Evolutionary conservation across 2,113 vertebrate species (phyloP).

Genomic region (Scortum barcoo): DNA sequence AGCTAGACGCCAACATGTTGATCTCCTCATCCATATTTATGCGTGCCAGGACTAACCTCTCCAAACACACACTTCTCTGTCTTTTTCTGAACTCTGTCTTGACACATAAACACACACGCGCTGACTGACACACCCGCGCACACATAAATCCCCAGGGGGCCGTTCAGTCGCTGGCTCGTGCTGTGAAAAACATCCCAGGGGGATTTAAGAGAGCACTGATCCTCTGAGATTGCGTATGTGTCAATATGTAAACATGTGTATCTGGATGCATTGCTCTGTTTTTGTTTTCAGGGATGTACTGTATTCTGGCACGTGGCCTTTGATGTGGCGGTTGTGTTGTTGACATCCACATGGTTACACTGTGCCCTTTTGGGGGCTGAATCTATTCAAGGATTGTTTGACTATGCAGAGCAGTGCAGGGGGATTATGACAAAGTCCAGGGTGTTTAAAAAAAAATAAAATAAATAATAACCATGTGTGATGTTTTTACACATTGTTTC

Average conservation of each 20-base stretch:
- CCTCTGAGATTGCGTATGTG: slow-evolving; percentile 69
- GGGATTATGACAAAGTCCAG: slow-evolving; percentile 53
- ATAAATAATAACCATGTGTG: slow-evolving; percentile 51
- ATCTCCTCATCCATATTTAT: slow-evolving; percentile 35
- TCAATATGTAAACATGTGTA: slow-evolving; percentile 77
- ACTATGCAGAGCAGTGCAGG: slow-evolving; percentile 48
- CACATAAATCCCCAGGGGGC: slow-evolving; percentile 50
- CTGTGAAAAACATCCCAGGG: slow-evolving; percentile 76
- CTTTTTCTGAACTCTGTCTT: slow-evolving; percentile 22
- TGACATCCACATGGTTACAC: slow-evolving; percentile 50
- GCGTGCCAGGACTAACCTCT: slow-evolving; percentile 26
- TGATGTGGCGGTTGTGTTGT: slow-evolving; percentile 61
- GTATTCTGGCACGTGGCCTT: slow-evolving; percentile 50
- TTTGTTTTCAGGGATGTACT: slow-evolving; percentile 67
- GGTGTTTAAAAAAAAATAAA: slow-evolving; percentile 30
- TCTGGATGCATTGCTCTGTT: slow-evolving; percentile 68
- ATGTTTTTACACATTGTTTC: slow-evolving; percentile 43
- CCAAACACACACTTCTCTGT: slow-evolving; percentile 25
- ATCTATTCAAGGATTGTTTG: slow-evolving; percentile 68
- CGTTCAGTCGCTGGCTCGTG: slow-evolving; percentile 36
- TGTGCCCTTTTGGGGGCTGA: slow-evolving; percentile 54
- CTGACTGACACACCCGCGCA: slow-evolving; percentile 1
- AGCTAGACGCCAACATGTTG: slow-evolving; percentile 5
- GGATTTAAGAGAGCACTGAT: slow-evolving; percentile 72
- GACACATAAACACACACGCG: slow-evolving; percentile 16